A percentile compares a stretch with the other conserved stretches of the same genome.
These are phyloP conservation scores for Cheilosia variabilis DNA, from an alignment of 2,888 invertebrate genomes.

Conservation along the genomic window DNA sequence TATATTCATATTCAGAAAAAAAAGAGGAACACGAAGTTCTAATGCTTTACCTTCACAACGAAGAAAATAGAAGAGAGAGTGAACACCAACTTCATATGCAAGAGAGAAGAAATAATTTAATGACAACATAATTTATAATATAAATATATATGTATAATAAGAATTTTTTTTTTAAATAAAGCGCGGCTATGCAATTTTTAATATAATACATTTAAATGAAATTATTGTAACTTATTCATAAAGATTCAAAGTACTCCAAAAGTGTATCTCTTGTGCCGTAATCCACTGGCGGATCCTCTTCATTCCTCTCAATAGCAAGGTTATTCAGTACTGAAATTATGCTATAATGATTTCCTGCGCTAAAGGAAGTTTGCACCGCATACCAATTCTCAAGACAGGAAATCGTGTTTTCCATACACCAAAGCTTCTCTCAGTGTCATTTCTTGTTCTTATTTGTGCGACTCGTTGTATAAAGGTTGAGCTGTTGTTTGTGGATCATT, in stretches of 20 bases:
- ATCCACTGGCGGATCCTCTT: slow-evolving; percentile 13
- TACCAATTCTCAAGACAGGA: slow-evolving; percentile 49
- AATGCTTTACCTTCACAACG: no score
- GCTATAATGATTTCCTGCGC: slow-evolving; percentile 2
- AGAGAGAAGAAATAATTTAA: no score
- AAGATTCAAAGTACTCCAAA: neutral
- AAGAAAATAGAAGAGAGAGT: no score
- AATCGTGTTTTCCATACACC: slow-evolving; percentile 62
- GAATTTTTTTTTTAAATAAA: no score
- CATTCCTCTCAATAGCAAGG: slow-evolving; percentile 5
- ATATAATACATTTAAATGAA: no score
- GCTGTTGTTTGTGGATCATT: slow-evolving; percentile 1
- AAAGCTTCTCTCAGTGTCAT: slow-evolving; percentile 54
- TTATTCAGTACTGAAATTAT: slow-evolving; percentile 14
- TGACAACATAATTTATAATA: no score
- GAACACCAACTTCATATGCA: no score
- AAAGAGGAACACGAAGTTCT: no score
- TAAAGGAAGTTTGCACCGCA: slow-evolving; percentile 1
- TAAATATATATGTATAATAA: no score
- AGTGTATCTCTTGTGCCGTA: neutral
- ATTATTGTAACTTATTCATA: neutral
- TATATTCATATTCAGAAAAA: no score
- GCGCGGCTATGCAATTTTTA: no score
- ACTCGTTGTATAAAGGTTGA: neutral
- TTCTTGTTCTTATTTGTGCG: slow-evolving; percentile 25